Percentiles rank a stretch among this genome's conserved stretches.
These are phyloP conservation scores for Patiria pectinifera DNA, from an alignment of 53 echinoderm and acorn worm species.

Conservation along the genomic window DNA sequence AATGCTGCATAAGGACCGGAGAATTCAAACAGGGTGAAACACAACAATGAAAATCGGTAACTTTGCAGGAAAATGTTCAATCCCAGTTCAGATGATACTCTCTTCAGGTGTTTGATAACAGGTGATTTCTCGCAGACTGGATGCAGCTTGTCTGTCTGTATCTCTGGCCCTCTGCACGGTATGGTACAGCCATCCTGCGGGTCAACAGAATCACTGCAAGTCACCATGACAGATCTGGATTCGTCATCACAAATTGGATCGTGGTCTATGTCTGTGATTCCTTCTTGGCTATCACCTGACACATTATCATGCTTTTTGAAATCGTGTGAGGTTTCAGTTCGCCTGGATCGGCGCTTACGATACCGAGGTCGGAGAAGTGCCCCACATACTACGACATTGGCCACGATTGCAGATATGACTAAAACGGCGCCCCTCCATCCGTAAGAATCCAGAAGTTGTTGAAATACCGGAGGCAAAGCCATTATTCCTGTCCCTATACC, in stretches of 20 bases:
- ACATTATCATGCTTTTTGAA: not conserved
- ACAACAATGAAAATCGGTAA: slow-evolving; percentile 2
- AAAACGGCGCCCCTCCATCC: slow-evolving; percentile 43
- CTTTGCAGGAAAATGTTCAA: not conserved
- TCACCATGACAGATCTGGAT: too few relatives aligned
- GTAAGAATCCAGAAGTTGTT: slow-evolving; percentile 5
- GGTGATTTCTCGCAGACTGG: not conserved
- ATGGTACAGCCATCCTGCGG: not conserved
- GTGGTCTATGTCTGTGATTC: not conserved
- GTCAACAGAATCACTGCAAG: not conserved
- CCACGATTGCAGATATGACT: slow-evolving; percentile 15
- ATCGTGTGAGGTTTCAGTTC: not conserved
- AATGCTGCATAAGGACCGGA: not conserved
- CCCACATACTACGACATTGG: not conserved
- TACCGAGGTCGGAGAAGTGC: not conserved
- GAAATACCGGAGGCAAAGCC: slow-evolving; percentile 11
- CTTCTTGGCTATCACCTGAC: not conserved
- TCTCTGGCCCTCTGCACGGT: not conserved
- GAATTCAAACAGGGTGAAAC: not conserved
- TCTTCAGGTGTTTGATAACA: not conserved
- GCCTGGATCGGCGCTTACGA: too few relatives aligned
- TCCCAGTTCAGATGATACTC: slow-evolving; percentile 3
- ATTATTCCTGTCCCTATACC: slow-evolving; percentile 27
- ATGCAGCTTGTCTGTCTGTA: not conserved
- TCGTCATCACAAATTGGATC: not conserved